A percentile compares a stretch with the other conserved stretches of the same genome.
These are phyloP conservation scores for Helicoverpa assulta DNA, from an alignment of 2,888 invertebrate species.

Conservation along the genomic window DNA sequence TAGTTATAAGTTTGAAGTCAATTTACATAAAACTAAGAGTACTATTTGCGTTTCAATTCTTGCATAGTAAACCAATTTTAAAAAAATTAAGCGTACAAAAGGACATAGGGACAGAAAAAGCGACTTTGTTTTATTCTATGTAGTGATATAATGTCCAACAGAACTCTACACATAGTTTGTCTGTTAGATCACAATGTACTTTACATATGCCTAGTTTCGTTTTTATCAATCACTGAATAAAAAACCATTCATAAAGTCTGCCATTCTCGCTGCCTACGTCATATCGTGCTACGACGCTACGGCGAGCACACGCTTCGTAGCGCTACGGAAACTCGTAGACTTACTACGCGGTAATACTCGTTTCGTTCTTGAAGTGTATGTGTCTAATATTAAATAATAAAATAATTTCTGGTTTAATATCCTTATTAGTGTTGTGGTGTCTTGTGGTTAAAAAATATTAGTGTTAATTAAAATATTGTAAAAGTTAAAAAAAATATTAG, in stretches of 20 bases:
- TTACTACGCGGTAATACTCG: conserved; percentile 27
- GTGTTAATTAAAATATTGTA: not conserved
- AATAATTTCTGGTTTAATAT: not conserved
- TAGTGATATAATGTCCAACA: too few species aligned
- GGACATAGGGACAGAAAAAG: too few species aligned
- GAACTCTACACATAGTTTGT: too few species aligned
- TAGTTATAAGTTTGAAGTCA: too few species aligned
- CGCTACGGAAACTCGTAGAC: conserved; percentile 61
- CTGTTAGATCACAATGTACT: too few species aligned
- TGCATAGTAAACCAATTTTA: too few species aligned
- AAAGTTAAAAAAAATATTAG: not conserved
- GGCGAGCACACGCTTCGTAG: conserved; percentile 68
- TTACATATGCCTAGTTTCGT: not conserved
- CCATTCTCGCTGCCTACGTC: conserved; percentile 54
- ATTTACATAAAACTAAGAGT: too few species aligned
- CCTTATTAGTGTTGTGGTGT: conserved; percentile 8
- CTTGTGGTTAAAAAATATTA: conserved; percentile 8
- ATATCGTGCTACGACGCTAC: conserved; percentile 73
- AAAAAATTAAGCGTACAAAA: too few species aligned
- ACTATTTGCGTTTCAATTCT: too few species aligned
- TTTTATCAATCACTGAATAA: conserved; percentile 3
- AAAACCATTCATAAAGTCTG: conserved; percentile 19
- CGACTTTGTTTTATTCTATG: too few species aligned
- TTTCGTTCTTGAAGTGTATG: conserved; percentile 19
- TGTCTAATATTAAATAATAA: conserved; percentile 2